Evolutionary conservation across 2,888 invertebrate species (phyloP).

Genomic region (Keiferia lycopersicella): DNA sequence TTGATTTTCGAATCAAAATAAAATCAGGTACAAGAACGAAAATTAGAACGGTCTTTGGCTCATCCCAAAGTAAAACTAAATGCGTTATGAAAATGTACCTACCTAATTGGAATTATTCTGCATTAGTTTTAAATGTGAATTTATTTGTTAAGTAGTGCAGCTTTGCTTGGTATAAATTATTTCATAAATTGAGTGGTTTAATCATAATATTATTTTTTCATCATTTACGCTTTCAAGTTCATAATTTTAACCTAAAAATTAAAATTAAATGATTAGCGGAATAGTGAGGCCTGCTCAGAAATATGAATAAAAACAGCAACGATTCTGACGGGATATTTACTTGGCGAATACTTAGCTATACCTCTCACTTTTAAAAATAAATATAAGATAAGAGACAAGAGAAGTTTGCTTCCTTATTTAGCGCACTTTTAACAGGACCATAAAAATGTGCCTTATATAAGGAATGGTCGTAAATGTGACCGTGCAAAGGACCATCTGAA

Average conservation of each 20-base stretch:
- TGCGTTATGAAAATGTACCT: slow-evolving; percentile 16
- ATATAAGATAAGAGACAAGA: too few species aligned
- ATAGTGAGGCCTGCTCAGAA: slow-evolving; percentile 4
- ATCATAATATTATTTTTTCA: neutral
- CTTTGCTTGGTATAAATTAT: neutral
- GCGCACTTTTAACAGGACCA: too few species aligned
- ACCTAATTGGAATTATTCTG: neutral
- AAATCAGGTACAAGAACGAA: slow-evolving; percentile 34
- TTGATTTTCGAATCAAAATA: slow-evolving; percentile 20
- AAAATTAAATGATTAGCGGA: neutral
- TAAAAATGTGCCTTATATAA: too few species aligned
- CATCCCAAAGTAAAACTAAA: slow-evolving; percentile 32
- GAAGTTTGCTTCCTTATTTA: too few species aligned
- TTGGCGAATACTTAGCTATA: too few species aligned
- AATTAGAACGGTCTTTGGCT: slow-evolving; percentile 31
- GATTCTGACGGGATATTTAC: neutral
- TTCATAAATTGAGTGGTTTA: neutral
- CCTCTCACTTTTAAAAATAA: too few species aligned
- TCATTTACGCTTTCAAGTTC: slow-evolving; percentile 23
- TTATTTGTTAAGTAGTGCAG: slow-evolving; percentile 10
- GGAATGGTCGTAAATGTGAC: too few species aligned
- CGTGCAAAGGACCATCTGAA: too few species aligned
- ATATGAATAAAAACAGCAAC: neutral
- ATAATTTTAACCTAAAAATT: slow-evolving; percentile 2
- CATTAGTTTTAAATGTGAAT: slow-evolving; percentile 8